Percentiles rank a stretch among this genome's conserved stretches.
phyloP scores from a whole-genome alignment of 2,113 vertebrate genomes.

The Herpailurus yagouaroundi region DNA sequence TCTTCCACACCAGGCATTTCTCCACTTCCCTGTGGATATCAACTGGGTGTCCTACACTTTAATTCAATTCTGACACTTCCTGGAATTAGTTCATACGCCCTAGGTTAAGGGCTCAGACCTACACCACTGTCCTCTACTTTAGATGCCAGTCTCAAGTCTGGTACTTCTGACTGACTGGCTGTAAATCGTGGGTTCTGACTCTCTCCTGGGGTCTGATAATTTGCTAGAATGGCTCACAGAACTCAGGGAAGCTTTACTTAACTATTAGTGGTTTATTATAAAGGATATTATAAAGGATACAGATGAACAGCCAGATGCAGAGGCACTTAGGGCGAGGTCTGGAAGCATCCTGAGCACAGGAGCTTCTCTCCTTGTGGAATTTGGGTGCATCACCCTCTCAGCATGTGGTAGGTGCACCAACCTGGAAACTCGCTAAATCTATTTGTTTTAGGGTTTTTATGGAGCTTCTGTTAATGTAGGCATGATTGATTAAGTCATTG shows the following conservation, averaged over 20 bases:
- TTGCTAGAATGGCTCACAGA: not conserved
- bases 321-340: not conserved
- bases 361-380: not conserved
- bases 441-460: not conserved
- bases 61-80: not conserved
- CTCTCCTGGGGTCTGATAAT: not conserved
- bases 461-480: not conserved
- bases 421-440: not conserved
- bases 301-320: not conserved
- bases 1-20: not conserved
- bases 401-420: not conserved
- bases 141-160: not conserved
- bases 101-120: not conserved
- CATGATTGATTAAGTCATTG: not conserved
- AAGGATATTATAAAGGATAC: not conserved
- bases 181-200: not conserved
- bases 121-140: not conserved
- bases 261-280: not conserved
- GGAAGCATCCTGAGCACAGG: not conserved
- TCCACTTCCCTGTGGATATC: not conserved
- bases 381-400: not conserved
- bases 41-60: not conserved
- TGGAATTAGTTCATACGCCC: not conserved
- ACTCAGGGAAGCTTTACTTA: not conserved
- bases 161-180: not conserved